A percentile compares a stretch with the other conserved stretches of the same genome.
Evolutionary conservation across 2,797 vertebrate species (phyloP).

Genomic region (Natrix natrix): DNA sequence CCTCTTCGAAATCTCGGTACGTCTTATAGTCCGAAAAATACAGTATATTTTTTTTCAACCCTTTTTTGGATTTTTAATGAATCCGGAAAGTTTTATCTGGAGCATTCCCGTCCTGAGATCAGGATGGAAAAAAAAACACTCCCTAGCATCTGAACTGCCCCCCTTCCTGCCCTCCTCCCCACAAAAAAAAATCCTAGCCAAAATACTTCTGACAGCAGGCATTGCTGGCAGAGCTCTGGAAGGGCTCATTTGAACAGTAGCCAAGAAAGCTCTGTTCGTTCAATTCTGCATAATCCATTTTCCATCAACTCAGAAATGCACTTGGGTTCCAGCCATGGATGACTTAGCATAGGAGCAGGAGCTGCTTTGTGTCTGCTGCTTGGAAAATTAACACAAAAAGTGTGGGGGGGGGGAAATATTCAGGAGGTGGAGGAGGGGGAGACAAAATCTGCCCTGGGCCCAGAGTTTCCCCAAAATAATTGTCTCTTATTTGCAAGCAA

Average conservation of each 20-base stretch:
- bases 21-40: too few species aligned
- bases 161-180: neutral
- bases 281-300: constrained; percentile 55
- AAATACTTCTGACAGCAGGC: constrained; percentile 15
- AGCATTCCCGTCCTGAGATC: neutral
- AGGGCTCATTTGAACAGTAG: constrained; percentile 28
- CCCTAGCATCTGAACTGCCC: neutral
- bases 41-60: neutral
- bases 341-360: constrained; percentile 48
- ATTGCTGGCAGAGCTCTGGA: constrained; percentile 11
- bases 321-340: constrained; percentile 55
- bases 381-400: constrained; percentile 2
- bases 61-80: neutral
- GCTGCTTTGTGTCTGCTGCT: neutral
- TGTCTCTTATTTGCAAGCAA: neutral
- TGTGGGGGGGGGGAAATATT: neutral
- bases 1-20: too few species aligned
- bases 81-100: neutral
- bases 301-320: constrained; percentile 56
- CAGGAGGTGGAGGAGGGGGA: neutral
- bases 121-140: neutral
- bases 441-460: neutral
- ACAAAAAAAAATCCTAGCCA: neutral
- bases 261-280: constrained; percentile 59
- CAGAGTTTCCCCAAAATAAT: neutral